A percentile compares a stretch with the other conserved stretches of the same genome.
phyloP scores from a whole-genome alignment of 2,113 vertebrate genomes.

The Myotis brandtii region DNA sequence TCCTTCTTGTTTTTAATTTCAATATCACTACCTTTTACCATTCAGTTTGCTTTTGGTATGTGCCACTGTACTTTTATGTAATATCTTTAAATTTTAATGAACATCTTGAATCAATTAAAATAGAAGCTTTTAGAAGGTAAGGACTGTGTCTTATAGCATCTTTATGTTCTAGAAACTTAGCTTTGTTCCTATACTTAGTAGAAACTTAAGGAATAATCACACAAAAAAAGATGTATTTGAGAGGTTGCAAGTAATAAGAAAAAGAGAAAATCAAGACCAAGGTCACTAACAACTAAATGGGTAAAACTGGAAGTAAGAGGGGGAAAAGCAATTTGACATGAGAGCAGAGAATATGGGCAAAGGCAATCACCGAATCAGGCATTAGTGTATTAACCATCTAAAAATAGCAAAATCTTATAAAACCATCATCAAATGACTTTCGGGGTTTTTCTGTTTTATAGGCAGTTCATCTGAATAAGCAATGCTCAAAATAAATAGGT shows the following conservation, averaged over 20 bases:
- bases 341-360: not conserved
- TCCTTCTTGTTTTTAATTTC: conserved; percentile 23
- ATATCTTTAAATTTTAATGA: conserved; percentile 7
- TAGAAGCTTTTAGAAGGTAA: not conserved
- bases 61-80: not conserved
- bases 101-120: conserved; percentile 24
- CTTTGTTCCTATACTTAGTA: not conserved
- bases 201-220: conserved; percentile 44
- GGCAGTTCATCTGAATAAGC: not conserved
- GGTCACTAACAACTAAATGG: not conserved
- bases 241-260: not conserved
- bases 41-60: not conserved
- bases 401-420: conserved; percentile 26
- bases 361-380: conserved; percentile 12
- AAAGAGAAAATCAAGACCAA: not conserved
- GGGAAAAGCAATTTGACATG: not conserved
- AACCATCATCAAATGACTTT: conserved; percentile 24
- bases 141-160: not conserved
- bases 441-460: not conserved
- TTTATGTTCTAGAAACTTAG: conserved; percentile 9
- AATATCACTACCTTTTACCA: not conserved
- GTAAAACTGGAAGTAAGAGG: not conserved
- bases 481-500: conserved; percentile 24
- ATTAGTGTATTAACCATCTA: not conserved
- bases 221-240: conserved; percentile 14